Evolutionary conservation across 2,888 invertebrate species (phyloP).

Genomic region (Arge pagana): DNA sequence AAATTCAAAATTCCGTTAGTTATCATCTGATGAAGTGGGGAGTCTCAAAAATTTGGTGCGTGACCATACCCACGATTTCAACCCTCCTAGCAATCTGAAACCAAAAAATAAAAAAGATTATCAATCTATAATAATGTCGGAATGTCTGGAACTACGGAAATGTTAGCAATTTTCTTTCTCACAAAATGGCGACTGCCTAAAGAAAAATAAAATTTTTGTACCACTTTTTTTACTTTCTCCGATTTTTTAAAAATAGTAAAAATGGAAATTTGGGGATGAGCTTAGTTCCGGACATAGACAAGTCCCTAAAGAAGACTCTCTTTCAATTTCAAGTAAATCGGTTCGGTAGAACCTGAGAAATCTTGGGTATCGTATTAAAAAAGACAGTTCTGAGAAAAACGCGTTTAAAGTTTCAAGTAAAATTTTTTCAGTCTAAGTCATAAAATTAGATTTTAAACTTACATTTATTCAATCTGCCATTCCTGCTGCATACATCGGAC

Average conservation of each 20-base stretch:
- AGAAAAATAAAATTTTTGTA: background rate
- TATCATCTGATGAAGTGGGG: background rate
- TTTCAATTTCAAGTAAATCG: constrained; percentile 13
- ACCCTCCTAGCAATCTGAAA: constrained; percentile 1
- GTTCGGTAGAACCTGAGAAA: constrained; percentile 10
- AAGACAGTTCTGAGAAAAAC: constrained; percentile 24
- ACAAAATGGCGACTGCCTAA: constrained; percentile 1
- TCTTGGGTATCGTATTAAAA: constrained; percentile 10
- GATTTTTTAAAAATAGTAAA: background rate
- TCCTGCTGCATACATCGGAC: constrained; percentile 16
- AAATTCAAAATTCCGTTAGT: background rate
- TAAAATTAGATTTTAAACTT: background rate
- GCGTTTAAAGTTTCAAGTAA: constrained; percentile 18
- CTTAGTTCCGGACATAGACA: background rate
- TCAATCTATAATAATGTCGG: background rate
- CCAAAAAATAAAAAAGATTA: background rate
- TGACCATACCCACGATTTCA: background rate
- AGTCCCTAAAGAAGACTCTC: background rate
- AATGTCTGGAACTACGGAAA: background rate
- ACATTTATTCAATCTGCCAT: constrained; percentile 14
- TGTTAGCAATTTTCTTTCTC: background rate
- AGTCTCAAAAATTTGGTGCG: background rate
- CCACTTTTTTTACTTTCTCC: background rate
- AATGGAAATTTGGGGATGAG: background rate
- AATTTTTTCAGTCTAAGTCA: background rate